Conservation (phyloP, 2,113 vertebrate genomes). For the Bos javanicus region DNA sequence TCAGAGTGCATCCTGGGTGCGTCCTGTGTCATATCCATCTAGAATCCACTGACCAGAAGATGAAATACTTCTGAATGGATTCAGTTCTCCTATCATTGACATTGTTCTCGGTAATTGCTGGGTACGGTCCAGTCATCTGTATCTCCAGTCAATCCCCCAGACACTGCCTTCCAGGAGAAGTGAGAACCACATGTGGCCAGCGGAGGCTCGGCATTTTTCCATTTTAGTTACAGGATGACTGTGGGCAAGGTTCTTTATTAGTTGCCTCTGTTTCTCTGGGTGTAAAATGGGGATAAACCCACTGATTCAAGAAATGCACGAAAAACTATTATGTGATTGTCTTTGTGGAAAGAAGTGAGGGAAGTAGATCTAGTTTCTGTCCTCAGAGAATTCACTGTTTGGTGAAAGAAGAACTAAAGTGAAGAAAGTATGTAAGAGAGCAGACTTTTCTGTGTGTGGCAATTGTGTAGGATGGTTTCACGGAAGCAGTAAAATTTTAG, state of each 20-base stretch:
- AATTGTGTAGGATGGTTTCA: not conserved
- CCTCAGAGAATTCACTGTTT: not conserved
- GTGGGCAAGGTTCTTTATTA: not conserved
- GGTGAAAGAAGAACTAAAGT: not conserved
- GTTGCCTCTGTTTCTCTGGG: not conserved
- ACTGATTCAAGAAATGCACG: not conserved
- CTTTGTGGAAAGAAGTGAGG: not conserved
- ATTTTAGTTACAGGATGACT: not conserved
- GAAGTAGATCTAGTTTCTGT: not conserved
- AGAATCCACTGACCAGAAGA: not conserved
- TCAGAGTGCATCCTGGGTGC: not conserved
- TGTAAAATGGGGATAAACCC: not conserved
- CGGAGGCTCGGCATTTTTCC: not conserved
- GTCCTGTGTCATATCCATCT: not conserved
- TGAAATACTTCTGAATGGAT: not conserved
- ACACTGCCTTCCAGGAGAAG: not conserved
- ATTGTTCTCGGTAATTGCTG: not conserved
- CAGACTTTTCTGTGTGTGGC: not conserved
- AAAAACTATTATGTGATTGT: not conserved
- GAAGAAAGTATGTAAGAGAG: not conserved
- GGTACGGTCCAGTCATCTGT: not conserved
- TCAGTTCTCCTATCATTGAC: not conserved
- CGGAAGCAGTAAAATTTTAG: not conserved
- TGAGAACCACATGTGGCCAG: not conserved
- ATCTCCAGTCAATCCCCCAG: not conserved